Percentiles rank a stretch among this genome's conserved stretches.
phyloP scores from a whole-genome alignment of 2,888 invertebrate genomes.

The Himalopsyche kuldschensis region DNA sequence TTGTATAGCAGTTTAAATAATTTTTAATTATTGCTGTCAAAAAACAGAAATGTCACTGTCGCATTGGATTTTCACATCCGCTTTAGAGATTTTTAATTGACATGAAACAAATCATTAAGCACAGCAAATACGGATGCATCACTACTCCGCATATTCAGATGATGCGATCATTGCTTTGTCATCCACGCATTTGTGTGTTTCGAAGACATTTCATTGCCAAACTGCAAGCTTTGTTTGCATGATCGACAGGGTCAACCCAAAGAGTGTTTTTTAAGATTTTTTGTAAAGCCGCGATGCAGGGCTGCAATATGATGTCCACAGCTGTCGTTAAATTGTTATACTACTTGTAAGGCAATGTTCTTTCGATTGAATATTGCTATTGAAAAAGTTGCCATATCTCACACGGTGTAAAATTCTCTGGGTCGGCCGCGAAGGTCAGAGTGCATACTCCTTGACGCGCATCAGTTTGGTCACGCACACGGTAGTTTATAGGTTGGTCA shows the following conservation, averaged over 20 bases:
- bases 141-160: constrained; percentile 30
- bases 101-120: not conserved
- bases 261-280: not conserved
- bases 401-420: not conserved
- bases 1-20: not conserved
- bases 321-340: too few relatives aligned
- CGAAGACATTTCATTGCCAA: not conserved
- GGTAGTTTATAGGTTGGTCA: constrained; percentile 6
- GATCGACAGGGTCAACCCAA: not conserved
- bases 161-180: constrained; percentile 13
- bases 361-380: too few relatives aligned
- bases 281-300: too few relatives aligned
- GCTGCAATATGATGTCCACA: too few relatives aligned
- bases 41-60: not conserved
- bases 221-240: not conserved
- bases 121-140: constrained; percentile 13
- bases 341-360: too few relatives aligned
- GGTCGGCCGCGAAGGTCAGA: not conserved
- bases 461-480: not conserved
- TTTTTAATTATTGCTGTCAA: not conserved
- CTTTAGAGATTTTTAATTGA: not conserved
- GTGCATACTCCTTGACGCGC: not conserved
- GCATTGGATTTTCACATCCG: not conserved
- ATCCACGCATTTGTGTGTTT: constrained; percentile 7
- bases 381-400: too few relatives aligned